Percentiles rank a stretch among this genome's conserved stretches.
Conservation (phyloP, 2,797 vertebrate genomes). For the Premnoplex brunnescens region DNA sequence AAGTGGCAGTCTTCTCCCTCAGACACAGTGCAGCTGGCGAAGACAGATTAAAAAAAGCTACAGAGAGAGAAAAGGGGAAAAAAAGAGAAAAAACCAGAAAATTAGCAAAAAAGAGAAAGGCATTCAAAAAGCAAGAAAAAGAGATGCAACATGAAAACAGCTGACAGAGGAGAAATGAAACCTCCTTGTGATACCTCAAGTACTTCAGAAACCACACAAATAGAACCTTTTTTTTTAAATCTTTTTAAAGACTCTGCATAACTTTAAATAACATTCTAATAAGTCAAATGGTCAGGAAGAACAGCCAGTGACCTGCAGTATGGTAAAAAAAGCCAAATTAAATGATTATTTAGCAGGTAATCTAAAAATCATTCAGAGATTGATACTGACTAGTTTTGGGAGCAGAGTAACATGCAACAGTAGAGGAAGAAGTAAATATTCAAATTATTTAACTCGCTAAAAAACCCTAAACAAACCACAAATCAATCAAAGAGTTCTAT, state of each 20-base stretch:
- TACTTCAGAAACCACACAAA: slow-evolving; percentile 42
- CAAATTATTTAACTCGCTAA: neutral
- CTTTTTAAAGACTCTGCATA: neutral
- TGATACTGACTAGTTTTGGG: neutral
- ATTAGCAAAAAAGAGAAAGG: slow-evolving; percentile 82
- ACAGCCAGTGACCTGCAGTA: neutral
- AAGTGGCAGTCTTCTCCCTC: slow-evolving; percentile 94
- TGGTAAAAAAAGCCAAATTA: neutral
- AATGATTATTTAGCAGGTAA: neutral
- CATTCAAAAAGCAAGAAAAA: slow-evolving; percentile 62
- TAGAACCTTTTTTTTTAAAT: slow-evolving; percentile 33
- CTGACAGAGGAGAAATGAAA: slow-evolving; percentile 22
- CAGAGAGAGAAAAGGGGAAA: slow-evolving; percentile 80
- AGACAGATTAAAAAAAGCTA: slow-evolving; percentile 99
- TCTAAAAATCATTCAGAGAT: neutral
- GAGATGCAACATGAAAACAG: slow-evolving; percentile 18
- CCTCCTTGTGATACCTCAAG: neutral
- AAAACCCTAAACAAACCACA: neutral
- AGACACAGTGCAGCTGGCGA: slow-evolving; percentile 84
- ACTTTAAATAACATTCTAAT: slow-evolving; percentile 32
- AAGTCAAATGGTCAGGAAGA: slow-evolving; percentile 9
- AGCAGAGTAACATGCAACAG: neutral
- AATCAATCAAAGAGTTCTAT: neutral
- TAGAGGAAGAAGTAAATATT: neutral
- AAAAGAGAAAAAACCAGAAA: slow-evolving; percentile 76